Evolutionary conservation across 2,113 vertebrate species (phyloP).

Genomic region (Mormyrus iriodes): DNA sequence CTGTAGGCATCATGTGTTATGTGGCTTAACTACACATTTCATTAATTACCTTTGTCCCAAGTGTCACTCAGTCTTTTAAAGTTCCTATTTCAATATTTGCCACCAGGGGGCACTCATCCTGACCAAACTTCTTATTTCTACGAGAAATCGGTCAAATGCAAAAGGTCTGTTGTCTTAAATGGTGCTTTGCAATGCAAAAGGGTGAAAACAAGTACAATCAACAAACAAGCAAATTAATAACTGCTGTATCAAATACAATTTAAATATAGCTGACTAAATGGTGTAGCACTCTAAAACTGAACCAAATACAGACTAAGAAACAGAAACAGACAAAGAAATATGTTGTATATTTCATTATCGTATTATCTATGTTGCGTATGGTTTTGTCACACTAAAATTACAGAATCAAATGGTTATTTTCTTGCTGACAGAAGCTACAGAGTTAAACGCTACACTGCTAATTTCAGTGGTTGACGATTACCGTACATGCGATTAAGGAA

Average conservation of each 20-base stretch:
- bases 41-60: background rate
- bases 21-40: background rate
- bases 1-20: background rate
- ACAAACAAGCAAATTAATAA: background rate
- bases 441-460: background rate
- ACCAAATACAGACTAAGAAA: background rate
- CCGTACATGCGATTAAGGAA: constrained; percentile 54
- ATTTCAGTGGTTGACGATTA: constrained; percentile 34
- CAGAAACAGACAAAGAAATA: too few relatives aligned
- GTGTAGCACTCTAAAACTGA: background rate
- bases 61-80: background rate
- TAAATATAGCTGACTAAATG: background rate
- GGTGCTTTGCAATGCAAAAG: background rate
- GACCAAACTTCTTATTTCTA: background rate
- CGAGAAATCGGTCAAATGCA: background rate
- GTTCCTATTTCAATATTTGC: background rate
- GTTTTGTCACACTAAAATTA: background rate
- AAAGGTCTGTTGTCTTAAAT: background rate
- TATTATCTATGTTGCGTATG: background rate
- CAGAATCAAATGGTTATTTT: background rate
- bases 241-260: background rate
- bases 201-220: background rate
- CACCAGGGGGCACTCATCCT: constrained; percentile 20
- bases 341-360: background rate
- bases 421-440: background rate